Evolutionary conservation across 2,888 invertebrate genomes (phyloP), one percentile per base, ranked within the genome.

Genomic region (Smittia aterrima): DNA sequence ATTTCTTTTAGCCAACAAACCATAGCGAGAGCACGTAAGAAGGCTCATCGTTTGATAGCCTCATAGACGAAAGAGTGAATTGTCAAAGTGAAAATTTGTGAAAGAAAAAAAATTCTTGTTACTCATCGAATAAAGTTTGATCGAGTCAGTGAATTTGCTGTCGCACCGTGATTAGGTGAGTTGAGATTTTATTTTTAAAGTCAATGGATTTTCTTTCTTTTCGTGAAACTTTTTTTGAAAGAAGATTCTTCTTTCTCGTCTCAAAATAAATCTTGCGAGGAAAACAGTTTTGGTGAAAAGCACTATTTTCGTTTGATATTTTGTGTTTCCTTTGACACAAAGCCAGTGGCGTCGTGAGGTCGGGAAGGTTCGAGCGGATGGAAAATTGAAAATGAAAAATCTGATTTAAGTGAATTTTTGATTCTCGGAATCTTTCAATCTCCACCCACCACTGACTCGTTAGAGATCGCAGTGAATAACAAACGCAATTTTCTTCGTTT

Each of bases 121-220:
- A 58, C n/a, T 22, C 58, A 58, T 58, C 18, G 13, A 18, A 7
- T 18, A 58, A 58, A 18, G 58, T 58, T 18, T 22, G 58, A 58
- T 58, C 13, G 58, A 58, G n/a, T 58, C 58, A 58, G 58, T n/a
- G 22, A 22, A 18, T n/a, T n/a, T n/a, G 2, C 9, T 18, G n/a
- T 58, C 58, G 16, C 16, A 58, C 20, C 22, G 58, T 58, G 58
- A 58, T 58, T 58, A 58, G 58, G 58, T 58, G 58, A 58, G 58
- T 58, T 16, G 47, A n/a, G 47, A n/a, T 2, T 58, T 58, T 58
- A 58, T 58, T 58, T 58, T 58, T 58, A 58, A 58, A 58, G 22
- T 22, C 58, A 22, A 58, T 58, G 20, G 58, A 58, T 22, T 20
- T 58, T 58, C 22, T 58, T 47, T 47, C 22, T 58, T 58, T 47